These are phyloP conservation scores for Hyppa rectilinea DNA, from an alignment of 2,888 invertebrate species.

Conservation along the genomic window DNA sequence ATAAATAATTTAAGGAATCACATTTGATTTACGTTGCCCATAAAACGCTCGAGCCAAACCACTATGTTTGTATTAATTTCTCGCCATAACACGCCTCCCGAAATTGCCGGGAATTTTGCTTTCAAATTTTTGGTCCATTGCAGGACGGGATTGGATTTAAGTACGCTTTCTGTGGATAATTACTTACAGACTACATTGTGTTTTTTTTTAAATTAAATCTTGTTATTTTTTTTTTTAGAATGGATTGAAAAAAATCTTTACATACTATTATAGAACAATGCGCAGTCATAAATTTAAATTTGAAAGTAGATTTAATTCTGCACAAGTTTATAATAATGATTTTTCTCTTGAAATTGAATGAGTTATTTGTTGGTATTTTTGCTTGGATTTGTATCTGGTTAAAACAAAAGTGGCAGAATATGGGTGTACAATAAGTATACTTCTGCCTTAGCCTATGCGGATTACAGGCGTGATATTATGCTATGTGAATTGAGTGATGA, in stretches of 20 bases:
- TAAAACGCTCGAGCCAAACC: conserved; percentile 61
- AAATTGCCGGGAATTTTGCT: conserved; percentile 42
- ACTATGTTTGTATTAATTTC: conserved; percentile 66
- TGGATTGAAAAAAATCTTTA: no score
- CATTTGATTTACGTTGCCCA: conserved; percentile 63
- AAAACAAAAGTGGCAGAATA: no score
- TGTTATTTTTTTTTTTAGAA: not conserved
- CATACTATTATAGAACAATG: no score
- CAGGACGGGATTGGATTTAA: conserved; percentile 16
- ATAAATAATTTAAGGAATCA: conserved; percentile 69
- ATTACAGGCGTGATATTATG: no score
- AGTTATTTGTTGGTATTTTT: no score
- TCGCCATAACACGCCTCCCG: conserved; percentile 31
- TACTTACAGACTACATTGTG: conserved; percentile 19
- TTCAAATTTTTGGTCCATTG: conserved; percentile 32
- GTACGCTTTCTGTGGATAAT: conserved; percentile 40
- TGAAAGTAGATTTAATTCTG: not conserved
- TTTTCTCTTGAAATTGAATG: no score
- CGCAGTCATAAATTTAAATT: not conserved
- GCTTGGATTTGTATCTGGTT: no score
- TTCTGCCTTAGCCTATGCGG: no score
- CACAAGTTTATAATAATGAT: no score
- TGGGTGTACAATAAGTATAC: no score
- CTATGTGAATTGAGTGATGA: not conserved
- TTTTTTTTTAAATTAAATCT: conserved; percentile 16